phyloP scores from a whole-genome alignment of 2,888 invertebrate species.

The Leptopilina myrica region DNA sequence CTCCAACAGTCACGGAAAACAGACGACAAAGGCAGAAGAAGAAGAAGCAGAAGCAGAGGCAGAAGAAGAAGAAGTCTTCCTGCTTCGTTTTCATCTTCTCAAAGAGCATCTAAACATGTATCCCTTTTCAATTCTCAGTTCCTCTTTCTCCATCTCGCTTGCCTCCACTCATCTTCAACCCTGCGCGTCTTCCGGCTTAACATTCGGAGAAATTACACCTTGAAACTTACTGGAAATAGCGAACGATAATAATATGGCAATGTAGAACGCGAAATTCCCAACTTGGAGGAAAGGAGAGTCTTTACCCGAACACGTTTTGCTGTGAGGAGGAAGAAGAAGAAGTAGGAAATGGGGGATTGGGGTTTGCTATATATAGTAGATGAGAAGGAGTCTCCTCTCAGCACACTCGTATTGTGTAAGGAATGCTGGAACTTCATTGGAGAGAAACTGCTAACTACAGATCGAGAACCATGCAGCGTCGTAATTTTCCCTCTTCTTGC shows the following conservation, averaged over 20 bases:
- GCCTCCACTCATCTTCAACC: conserved; percentile 30
- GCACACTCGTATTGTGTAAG: conserved; percentile 52
- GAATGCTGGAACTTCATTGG: conserved; percentile 55
- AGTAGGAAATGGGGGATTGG: background rate
- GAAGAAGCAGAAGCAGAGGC: background rate
- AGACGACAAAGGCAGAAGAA: conserved; percentile 10
- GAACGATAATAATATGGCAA: conserved; percentile 68
- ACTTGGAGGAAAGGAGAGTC: conserved; percentile 49
- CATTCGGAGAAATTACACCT: conserved; percentile 64
- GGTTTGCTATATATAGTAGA: conserved; percentile 39
- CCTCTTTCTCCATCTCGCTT: too few relatives aligned
- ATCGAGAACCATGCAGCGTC: conserved; percentile 58
- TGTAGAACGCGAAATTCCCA: conserved; percentile 64
- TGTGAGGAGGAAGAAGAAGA: too few relatives aligned
- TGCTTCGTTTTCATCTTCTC: conserved; percentile 32
- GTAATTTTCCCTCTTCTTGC: conserved; percentile 52
- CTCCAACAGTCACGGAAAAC: background rate
- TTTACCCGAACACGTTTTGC: conserved; percentile 21
- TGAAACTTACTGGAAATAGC: conserved; percentile 56
- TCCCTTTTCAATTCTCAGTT: background rate
- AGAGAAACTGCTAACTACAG: conserved; percentile 63
- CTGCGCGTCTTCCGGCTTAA: conserved; percentile 49
- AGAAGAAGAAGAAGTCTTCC: background rate
- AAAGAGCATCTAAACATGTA: conserved; percentile 34
- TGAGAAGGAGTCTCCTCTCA: conserved; percentile 45